Base-by-base conservation (phyloP, 2,888 invertebrate genomes). In the Drosophila infuscata region DNA sequence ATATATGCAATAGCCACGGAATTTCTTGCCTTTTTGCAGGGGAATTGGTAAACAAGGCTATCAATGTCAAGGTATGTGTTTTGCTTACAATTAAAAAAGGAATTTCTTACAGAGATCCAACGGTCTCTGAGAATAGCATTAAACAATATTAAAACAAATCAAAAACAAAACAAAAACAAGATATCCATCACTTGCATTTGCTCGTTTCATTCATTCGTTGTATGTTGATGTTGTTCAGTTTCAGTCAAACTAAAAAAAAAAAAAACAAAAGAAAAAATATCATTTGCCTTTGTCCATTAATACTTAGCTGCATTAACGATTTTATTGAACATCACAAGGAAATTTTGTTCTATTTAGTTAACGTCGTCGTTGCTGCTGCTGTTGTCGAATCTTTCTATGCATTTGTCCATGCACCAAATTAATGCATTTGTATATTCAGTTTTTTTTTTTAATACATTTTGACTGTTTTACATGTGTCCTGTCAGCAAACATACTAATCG, bases 1-100 rank as follows among this genome's bases (percentile, higher is more conserved):
- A 88, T 80, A 80, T 80, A 81, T 81, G 79, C 92, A 92, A 89
- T 89, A 92, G 93, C 91, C 91, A 92, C 91, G 92, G 93, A 92
- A 91, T 92, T 93, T 93, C 93, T 94, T 94, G 93, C 94, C 94
- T 93, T 94, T 89, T 96, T 96, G 93, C 96, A 98, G 98, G 98
- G 98, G 98, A 94, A 95, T 98, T 94, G 98, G 98, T 93, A 98
- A 98, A 94, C 98, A 98, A 95, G 98, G 98, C 94, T 98, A 98
- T 95, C 98, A 98, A 94, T 98, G 98, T 95, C 98, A 98, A 97
- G 98, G 98, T 98, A 95, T 94, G 93, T 93, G 91, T 91, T 86
- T 89, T 86, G 85, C 85, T 86, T 86, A 67, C 86, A 87, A 78
- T 87, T 82, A 70, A 76, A 79, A 80, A 82, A 81, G 71, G 75